Evolutionary conservation across 2,113 vertebrate genomes (phyloP), one percentile per base, ranked within the genome.

Genomic region (Lophotis ruficrista): DNA sequence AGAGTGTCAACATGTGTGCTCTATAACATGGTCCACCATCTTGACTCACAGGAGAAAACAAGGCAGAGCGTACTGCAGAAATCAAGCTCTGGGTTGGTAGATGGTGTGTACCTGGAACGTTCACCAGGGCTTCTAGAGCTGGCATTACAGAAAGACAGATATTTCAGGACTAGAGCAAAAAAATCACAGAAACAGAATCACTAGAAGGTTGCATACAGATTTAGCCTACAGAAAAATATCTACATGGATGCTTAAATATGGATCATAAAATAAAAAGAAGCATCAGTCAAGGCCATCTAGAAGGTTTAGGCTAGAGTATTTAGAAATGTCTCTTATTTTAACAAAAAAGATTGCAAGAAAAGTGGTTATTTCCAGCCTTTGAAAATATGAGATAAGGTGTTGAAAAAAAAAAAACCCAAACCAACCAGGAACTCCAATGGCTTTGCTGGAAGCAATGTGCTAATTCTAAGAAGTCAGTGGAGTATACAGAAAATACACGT

Each of bases 11-110:
- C n/a, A 4, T 0, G 0, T 5, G 14, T 27, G 14, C 47, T 73
- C 53, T 78, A 5, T 14, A 53, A 53, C 0, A 1, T 7, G 41
- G 28, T 19, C 48, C 11, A 60, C 21, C 15, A 38, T 25, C 38
- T 54, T 5, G 0, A 28, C 27, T 27, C 23, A 16, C 23, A 25
- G 0, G 2, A 81, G 41, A 33, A 93, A 61, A 64, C 16, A 47
- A 4, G 2, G n/a, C 4, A 61, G 31, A 51, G 72, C 0, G 0
- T 21, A 14, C 1, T 50, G 10, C 33, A 71, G 41, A 84, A 70
- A 57, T 14, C 5, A n/a, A 65, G 19, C 27, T 50, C 10, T 2
- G 6, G 20, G 8, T 2, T 91, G 7, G 45, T 30, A n/a, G 24
- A 2, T 54, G 51, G 25, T 17, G n/a, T 12, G 3, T 22, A 50